Conservation (phyloP, 2,113 vertebrate species). For the Cygnus buccinator region DNA sequence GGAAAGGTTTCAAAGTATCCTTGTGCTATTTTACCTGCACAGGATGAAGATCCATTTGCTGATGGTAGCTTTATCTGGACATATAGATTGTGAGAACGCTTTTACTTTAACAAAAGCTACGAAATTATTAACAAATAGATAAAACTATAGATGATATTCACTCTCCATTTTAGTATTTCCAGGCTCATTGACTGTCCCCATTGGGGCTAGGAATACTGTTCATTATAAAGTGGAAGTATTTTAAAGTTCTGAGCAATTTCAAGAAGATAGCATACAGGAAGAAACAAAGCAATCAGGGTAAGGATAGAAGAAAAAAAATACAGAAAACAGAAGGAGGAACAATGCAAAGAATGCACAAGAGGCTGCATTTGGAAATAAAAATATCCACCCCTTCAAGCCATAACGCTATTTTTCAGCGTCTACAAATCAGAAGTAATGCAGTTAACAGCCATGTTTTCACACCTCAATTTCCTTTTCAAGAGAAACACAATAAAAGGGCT, state of each 20-base stretch:
- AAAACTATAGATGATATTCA: background rate
- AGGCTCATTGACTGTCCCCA: background rate
- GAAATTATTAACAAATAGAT: background rate
- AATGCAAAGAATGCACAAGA: background rate
- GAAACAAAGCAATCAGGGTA: background rate
- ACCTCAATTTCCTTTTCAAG: background rate
- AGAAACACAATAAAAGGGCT: background rate
- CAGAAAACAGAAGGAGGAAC: background rate
- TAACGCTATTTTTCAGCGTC: background rate
- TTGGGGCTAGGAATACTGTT: background rate
- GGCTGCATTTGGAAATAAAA: background rate
- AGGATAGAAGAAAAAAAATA: background rate
- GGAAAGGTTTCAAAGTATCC: background rate
- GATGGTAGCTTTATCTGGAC: background rate
- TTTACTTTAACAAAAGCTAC: background rate
- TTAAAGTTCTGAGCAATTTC: background rate
- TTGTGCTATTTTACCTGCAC: background rate
- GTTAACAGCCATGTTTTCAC: background rate
- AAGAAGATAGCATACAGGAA: background rate
- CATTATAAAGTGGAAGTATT: background rate
- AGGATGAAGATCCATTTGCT: background rate
- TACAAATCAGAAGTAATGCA: background rate
- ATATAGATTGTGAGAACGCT: background rate
- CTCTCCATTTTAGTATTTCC: background rate
- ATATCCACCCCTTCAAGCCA: background rate